Percentiles rank a stretch among this genome's conserved stretches.
Evolutionary conservation across 2,888 invertebrate species (phyloP).

Genomic region (Leucoptera coffeella): DNA sequence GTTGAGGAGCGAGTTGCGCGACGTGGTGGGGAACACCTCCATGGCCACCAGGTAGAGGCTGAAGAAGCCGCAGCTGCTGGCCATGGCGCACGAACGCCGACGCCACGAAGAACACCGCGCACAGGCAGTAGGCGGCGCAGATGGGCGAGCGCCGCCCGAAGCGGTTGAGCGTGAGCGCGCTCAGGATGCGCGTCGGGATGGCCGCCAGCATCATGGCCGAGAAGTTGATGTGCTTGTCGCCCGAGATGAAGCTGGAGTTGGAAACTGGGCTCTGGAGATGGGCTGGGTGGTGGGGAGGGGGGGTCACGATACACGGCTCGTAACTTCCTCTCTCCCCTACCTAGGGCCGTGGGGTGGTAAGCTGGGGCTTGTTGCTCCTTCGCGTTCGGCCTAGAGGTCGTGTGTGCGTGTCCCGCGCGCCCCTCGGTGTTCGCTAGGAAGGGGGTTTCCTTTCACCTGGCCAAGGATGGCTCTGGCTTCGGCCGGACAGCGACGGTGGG

Average conservation of each 20-base stretch:
- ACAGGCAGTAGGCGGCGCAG: slow-evolving; percentile 30
- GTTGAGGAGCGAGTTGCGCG: slow-evolving; percentile 59
- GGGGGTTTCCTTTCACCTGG: too few species aligned
- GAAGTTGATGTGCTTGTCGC: slow-evolving; percentile 72
- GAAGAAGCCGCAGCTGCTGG: slow-evolving; percentile 60
- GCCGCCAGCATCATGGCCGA: slow-evolving; percentile 59
- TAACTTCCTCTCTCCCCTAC: too few species aligned
- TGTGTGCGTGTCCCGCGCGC: too few species aligned
- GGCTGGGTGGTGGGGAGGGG: too few species aligned
- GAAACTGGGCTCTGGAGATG: slow-evolving; percentile 69
- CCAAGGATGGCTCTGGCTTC: too few species aligned
- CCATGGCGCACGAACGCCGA: slow-evolving; percentile 54
- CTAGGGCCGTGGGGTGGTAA: too few species aligned
- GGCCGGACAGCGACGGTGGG: too few species aligned
- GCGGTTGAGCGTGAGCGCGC: slow-evolving; percentile 53
- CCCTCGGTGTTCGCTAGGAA: too few species aligned
- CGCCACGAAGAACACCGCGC: slow-evolving; percentile 45
- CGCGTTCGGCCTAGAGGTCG: too few species aligned
- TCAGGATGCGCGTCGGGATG: slow-evolving; percentile 52
- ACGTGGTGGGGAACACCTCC: slow-evolving; percentile 64
- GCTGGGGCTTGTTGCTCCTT: too few species aligned
- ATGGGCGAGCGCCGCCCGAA: slow-evolving; percentile 50
- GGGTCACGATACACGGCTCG: too few species aligned
- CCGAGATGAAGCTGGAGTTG: slow-evolving; percentile 66
- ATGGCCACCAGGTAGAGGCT: slow-evolving; percentile 60